Base-by-base conservation (phyloP, 2,797 vertebrate species). In the Aulostomus chinensis region DNA sequence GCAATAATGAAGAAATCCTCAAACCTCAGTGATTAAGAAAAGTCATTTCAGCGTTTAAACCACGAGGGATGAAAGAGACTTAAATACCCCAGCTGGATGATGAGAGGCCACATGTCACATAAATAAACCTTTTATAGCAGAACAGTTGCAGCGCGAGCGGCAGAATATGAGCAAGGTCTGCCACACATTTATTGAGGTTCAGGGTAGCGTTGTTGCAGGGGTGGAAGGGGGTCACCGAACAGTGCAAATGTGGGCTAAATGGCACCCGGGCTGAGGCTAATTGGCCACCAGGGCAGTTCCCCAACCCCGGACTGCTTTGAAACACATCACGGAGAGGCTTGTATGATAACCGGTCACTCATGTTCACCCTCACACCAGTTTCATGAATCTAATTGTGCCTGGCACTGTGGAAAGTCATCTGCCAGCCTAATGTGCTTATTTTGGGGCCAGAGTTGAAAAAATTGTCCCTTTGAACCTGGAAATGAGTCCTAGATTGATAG, bases 51-150 rank as follows among this genome's bases (percentile, higher is more conserved):
- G 33, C 53, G 35, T 59, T 48, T 11, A 61, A 80, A 71, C 79
- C 70, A 63, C 51, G 52, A 38, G 58, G 24, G n/a, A n/a, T n/a
- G n/a, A n/a, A n/a, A n/a, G n/a, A n/a, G n/a, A n/a, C n/a, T n/a
- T n/a, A n/a, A n/a, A n/a, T n/a, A n/a, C n/a, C n/a, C 48, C 18
- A 42, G 51, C 28, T 51, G 37, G 49, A 69, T 63, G 64, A 80
- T 48, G 62, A 57, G 43, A 72, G 38, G 53, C 65, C 68, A 60
- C 63, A 77, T 41, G 51, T 53, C 45, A 64, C 58, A 59, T 62
- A 78, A 73, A 63, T 66, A 72, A 69, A 58, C 30, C 34, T 21
- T 77, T 81, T 72, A 71, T 36, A 34, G 51, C 46, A 35, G 14
- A 73, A 55, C 16, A 28, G 39, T 63, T 79, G 59, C 62, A 65